phyloP scores from a whole-genome alignment of 2,797 vertebrate species.

The Crocodylus rhombifer region DNA sequence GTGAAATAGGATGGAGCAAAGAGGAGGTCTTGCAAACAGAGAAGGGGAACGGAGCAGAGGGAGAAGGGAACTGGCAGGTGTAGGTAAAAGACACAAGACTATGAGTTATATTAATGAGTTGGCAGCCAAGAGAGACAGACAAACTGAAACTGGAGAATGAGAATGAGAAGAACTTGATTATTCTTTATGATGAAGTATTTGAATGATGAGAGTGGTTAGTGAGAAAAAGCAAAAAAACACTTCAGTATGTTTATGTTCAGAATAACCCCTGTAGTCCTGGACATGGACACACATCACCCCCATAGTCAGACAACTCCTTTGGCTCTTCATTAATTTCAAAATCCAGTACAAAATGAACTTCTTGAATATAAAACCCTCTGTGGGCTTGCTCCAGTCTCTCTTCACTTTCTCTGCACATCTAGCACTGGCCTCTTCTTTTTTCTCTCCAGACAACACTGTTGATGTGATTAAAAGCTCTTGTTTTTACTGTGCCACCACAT shows the following conservation, averaged over 20 bases:
- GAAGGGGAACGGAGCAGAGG: background rate
- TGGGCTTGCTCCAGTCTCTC: constrained; percentile 47
- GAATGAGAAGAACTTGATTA: constrained; percentile 35
- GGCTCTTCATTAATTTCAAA: constrained; percentile 73
- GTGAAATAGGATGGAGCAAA: background rate
- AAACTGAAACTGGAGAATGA: constrained; percentile 1
- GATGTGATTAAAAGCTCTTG: constrained; percentile 79
- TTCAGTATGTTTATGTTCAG: constrained; percentile 46
- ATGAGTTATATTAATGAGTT: constrained; percentile 8
- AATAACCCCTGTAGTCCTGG: constrained; percentile 62
- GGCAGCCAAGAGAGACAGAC: constrained; percentile 35
- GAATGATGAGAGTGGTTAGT: constrained; percentile 62
- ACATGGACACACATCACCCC: constrained; percentile 44
- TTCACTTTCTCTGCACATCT: constrained; percentile 57
- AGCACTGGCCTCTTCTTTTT: constrained; percentile 56
- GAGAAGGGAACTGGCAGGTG: background rate
- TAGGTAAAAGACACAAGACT: background rate
- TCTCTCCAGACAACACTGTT: constrained; percentile 73
- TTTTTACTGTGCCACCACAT: constrained; percentile 70
- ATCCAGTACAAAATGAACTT: constrained; percentile 63
- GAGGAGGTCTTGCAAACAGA: background rate
- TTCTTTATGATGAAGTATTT: constrained; percentile 64
- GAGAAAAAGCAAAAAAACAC: constrained; percentile 57
- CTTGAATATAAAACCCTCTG: constrained; percentile 71
- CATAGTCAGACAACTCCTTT: constrained; percentile 63